These are phyloP conservation scores for Phoebastria nigripes DNA, from an alignment of 2,797 vertebrate species.

Conservation along the genomic window DNA sequence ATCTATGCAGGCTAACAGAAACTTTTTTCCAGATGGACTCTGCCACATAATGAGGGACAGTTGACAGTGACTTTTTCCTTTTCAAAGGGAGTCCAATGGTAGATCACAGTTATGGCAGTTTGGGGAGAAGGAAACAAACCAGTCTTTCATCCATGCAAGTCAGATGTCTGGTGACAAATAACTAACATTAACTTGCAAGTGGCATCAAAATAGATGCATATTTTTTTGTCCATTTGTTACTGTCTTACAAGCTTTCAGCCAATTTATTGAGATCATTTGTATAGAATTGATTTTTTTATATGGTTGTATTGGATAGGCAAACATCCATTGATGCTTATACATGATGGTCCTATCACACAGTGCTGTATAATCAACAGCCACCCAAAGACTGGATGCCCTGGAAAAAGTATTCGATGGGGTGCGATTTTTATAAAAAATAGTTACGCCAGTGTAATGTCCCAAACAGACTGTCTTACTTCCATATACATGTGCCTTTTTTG, in stretches of 20 bases:
- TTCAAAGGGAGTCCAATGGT: not conserved
- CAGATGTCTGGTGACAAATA: not conserved
- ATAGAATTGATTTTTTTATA: not conserved
- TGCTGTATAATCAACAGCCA: not conserved
- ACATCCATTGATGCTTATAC: not conserved
- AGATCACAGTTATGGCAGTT: not conserved
- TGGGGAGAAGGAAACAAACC: not conserved
- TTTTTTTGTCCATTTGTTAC: not conserved
- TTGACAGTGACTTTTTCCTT: not conserved
- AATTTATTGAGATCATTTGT: not conserved
- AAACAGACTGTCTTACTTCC: not conserved
- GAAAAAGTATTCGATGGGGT: not conserved
- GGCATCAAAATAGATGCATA: not conserved
- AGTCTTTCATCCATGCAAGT: not conserved
- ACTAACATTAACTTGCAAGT: not conserved
- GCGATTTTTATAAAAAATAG: not conserved
- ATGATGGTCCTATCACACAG: not conserved
- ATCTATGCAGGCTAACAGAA: not conserved
- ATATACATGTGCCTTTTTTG: not conserved
- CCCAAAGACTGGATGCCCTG: not conserved
- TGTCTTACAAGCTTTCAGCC: not conserved
- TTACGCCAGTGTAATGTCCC: not conserved
- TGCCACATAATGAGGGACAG: not conserved
- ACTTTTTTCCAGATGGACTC: not conserved
- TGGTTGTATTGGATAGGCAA: not conserved